phyloP scores from a whole-genome alignment of 2,888 invertebrate genomes.

The Malthinus seriepunctatus region DNA sequence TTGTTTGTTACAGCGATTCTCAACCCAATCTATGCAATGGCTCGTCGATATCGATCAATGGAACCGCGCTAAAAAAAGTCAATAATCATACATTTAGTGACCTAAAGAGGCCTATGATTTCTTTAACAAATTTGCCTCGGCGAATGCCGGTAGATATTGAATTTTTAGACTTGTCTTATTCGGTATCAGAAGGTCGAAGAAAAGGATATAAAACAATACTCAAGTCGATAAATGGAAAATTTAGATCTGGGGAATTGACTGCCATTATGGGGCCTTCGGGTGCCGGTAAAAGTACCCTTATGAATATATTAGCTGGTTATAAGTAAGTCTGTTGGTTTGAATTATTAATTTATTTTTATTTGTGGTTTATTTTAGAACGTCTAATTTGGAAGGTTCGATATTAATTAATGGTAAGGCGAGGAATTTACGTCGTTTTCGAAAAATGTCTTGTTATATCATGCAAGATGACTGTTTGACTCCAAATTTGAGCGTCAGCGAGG shows the following conservation, averaged over 20 bases:
- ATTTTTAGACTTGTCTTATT: constrained; percentile 85
- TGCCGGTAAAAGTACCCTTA: constrained; percentile 78
- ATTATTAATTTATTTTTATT: background rate
- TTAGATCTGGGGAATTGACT: constrained; percentile 87
- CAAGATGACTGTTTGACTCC: constrained; percentile 90
- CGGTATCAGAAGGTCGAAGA: constrained; percentile 81
- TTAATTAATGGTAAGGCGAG: constrained; percentile 86
- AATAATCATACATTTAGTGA: constrained; percentile 72
- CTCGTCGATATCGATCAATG: constrained; percentile 54
- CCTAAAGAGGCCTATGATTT: constrained; percentile 73
- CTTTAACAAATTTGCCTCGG: constrained; percentile 81
- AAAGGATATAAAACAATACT: constrained; percentile 84
- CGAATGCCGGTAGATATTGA: constrained; percentile 89
- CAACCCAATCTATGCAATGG: constrained; percentile 77
- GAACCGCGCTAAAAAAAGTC: constrained; percentile 63
- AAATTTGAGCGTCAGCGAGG: constrained; percentile 87
- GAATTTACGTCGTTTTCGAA: constrained; percentile 85
- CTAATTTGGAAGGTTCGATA: constrained; percentile 82
- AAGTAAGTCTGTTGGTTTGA: constrained; percentile 65
- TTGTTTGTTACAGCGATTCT: constrained; percentile 64
- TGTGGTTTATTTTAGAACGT: constrained; percentile 64
- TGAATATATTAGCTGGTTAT: constrained; percentile 89
- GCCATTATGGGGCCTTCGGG: constrained; percentile 96
- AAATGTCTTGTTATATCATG: constrained; percentile 96
- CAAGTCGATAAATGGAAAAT: constrained; percentile 87